Evolutionary conservation across 2,888 invertebrate species (phyloP).

Genomic region (Pardosa pseudoannulata): DNA sequence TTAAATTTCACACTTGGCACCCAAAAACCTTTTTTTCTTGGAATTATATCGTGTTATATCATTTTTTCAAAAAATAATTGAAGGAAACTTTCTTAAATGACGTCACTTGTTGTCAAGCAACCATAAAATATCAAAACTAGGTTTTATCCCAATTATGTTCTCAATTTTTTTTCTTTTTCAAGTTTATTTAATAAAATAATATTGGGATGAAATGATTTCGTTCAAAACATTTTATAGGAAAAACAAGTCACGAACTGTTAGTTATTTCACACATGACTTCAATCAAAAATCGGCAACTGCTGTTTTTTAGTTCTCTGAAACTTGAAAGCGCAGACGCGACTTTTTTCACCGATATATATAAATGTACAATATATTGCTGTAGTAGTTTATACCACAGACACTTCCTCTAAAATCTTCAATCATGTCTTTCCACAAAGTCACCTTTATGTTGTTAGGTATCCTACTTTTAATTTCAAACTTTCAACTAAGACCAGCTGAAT

Average conservation of each 20-base stretch:
- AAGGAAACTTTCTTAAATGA: background rate
- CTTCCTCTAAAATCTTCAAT: too few species aligned
- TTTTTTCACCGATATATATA: background rate
- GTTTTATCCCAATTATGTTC: background rate
- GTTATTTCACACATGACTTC: slow-evolving; percentile 32
- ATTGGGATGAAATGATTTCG: background rate
- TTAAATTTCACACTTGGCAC: too few species aligned
- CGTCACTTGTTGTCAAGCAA: background rate
- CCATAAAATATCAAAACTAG: background rate
- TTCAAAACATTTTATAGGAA: background rate
- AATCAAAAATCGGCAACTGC: background rate
- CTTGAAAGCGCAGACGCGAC: background rate
- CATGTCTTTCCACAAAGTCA: too few species aligned
- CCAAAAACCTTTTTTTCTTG: too few species aligned
- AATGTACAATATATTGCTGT: background rate
- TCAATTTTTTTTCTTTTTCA: background rate
- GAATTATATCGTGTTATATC: too few species aligned
- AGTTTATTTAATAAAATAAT: background rate
- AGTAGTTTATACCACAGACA: too few species aligned
- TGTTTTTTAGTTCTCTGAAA: background rate
- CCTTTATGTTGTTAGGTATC: too few species aligned
- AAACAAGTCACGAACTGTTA: slow-evolving; percentile 34
- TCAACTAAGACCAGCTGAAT: slow-evolving; percentile 7
- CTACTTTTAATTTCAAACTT: too few species aligned
- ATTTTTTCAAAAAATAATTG: too few species aligned